These are phyloP conservation scores for Pantherophis alleghaniensis DNA, from an alignment of 2,797 vertebrate species.

Conservation along the genomic window DNA sequence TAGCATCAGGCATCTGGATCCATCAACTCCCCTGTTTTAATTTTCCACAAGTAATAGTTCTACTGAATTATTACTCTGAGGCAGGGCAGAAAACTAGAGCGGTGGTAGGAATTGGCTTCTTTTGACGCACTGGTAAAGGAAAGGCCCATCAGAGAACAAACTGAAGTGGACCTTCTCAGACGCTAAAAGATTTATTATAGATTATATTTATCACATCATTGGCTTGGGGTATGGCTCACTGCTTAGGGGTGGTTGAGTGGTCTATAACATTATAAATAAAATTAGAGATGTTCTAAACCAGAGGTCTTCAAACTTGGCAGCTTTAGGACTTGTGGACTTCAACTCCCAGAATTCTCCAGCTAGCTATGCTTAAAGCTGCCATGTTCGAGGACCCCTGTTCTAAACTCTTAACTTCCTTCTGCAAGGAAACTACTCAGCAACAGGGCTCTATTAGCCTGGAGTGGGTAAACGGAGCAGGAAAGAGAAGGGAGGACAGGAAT, in stretches of 20 bases:
- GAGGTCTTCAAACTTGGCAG: too few relatives aligned
- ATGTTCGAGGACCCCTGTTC: neutral
- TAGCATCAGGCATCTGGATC: neutral
- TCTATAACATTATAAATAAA: neutral
- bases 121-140: neutral
- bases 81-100: neutral
- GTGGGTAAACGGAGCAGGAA: neutral
- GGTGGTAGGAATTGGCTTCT: neutral
- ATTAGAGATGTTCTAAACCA: neutral
- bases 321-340: too few relatives aligned
- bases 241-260: neutral
- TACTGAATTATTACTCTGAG: neutral
- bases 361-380: too few relatives aligned
- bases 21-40: neutral
- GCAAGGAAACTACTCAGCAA: neutral
- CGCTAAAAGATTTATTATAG: neutral
- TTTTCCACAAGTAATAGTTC: neutral
- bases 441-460: neutral
- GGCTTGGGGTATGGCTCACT: neutral
- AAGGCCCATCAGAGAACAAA: neutral
- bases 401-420: neutral
- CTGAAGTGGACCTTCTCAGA: neutral
- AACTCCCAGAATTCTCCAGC: too few relatives aligned
- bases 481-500: neutral
- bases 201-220: neutral